phyloP scores from a whole-genome alignment of 53 echinoderm and acorn worm species.

The Astropecten irregularis region DNA sequence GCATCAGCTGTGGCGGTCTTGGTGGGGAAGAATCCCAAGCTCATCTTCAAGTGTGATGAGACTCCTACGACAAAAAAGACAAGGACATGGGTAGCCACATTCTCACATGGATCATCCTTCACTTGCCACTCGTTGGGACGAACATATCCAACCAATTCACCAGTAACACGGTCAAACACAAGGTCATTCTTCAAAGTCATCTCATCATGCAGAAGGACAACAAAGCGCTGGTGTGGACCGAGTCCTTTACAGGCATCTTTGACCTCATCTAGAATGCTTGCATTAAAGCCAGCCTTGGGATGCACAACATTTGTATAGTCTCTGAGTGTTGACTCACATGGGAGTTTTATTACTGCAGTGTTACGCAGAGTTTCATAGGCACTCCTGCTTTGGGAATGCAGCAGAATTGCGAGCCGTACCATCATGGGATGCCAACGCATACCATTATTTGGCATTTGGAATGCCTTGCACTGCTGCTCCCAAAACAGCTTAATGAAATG shows the following conservation, averaged over 20 bases:
- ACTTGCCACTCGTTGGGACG: neutral
- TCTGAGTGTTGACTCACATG: too few species aligned
- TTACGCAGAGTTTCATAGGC: neutral
- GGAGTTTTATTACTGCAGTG: neutral
- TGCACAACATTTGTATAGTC: neutral
- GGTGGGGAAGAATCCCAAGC: neutral
- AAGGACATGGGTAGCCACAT: neutral
- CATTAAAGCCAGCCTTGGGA: neutral
- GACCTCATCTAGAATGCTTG: too few species aligned
- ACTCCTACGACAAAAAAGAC: neutral
- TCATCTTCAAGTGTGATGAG: neutral
- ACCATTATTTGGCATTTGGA: constrained; percentile 1
- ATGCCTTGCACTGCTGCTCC: constrained; percentile 9
- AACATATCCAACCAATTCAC: neutral
- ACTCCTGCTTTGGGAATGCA: too few species aligned
- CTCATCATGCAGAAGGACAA: constrained; percentile 1
- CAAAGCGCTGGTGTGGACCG: neutral
- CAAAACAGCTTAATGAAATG: neutral
- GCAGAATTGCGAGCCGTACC: constrained; percentile 5
- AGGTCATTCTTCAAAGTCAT: neutral
- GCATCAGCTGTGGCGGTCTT: constrained; percentile 1
- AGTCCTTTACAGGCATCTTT: neutral
- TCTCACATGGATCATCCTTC: neutral
- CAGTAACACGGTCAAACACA: neutral
- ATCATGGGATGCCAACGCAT: constrained; percentile 19